Conservation (phyloP, 2,113 vertebrate genomes). For the Pterocles burchelli region DNA sequence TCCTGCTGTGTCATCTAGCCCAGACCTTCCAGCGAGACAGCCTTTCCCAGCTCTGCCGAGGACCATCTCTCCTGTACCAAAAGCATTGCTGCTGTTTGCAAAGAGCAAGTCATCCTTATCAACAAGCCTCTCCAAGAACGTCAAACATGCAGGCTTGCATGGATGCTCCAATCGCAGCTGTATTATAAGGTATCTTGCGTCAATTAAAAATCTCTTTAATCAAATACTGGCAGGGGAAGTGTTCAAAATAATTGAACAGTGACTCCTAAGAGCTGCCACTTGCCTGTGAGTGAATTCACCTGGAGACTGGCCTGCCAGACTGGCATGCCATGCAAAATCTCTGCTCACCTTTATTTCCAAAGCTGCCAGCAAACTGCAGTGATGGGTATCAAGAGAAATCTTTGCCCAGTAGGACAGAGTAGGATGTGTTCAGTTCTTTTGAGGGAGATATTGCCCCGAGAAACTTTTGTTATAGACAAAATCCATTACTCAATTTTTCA, state of each 20-base stretch:
- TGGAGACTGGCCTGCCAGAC: neutral
- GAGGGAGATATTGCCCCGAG: neutral
- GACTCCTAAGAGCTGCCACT: neutral
- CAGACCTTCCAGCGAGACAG: neutral
- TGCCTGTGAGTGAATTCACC: neutral
- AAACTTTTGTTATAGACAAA: neutral
- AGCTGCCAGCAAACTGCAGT: neutral
- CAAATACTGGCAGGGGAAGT: neutral
- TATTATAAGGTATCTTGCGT: neutral
- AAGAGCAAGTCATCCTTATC: neutral
- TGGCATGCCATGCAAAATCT: neutral
- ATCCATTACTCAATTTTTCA: neutral
- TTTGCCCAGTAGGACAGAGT: neutral
- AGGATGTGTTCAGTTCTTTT: neutral
- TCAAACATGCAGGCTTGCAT: neutral
- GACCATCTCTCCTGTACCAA: neutral
- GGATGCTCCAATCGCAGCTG: neutral
- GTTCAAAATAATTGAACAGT: neutral
- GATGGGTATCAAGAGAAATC: neutral
- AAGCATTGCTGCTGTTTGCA: neutral
- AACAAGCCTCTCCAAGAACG: neutral
- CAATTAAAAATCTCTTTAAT: neutral
- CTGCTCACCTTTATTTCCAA: neutral
- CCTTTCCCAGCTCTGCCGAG: fast-evolving
- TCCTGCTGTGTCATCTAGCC: neutral